These are phyloP conservation scores for Nymphalis urticae DNA, from an alignment of 2,888 invertebrate species.

Conservation along the genomic window DNA sequence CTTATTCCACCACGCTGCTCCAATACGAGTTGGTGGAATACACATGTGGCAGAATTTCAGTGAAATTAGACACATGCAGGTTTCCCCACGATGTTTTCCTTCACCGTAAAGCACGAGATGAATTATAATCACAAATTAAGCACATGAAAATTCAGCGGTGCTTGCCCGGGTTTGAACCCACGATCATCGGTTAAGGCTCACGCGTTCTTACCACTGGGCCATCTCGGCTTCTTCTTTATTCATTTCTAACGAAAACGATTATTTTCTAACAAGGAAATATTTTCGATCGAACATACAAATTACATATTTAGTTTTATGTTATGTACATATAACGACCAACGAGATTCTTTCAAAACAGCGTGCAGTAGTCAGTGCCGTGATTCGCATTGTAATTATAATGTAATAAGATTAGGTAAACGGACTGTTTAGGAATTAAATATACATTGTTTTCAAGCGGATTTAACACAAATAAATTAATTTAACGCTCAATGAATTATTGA, in stretches of 20 bases:
- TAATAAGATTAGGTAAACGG: constrained; percentile 52
- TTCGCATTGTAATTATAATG: constrained; percentile 50
- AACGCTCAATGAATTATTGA: no score
- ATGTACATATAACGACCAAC: constrained; percentile 30
- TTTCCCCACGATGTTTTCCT: no score
- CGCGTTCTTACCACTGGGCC: no score
- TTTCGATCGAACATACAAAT: constrained; percentile 53
- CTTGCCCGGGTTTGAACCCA: no score
- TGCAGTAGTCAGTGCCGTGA: constrained; percentile 44
- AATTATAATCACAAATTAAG: no score
- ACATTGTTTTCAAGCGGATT: neutral
- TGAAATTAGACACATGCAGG: no score
- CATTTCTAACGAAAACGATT: neutral
- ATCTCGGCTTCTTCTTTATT: neutral
- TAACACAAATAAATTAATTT: neutral
- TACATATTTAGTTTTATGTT: constrained; percentile 48
- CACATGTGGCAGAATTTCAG: no score
- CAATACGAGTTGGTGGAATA: no score
- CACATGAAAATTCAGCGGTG: no score
- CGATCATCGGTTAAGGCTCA: no score
- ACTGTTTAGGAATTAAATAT: constrained; percentile 50
- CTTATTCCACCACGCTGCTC: no score
- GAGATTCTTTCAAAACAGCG: constrained; percentile 50
- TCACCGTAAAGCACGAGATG: no score
- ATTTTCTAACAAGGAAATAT: constrained; percentile 3